phyloP scores from a whole-genome alignment of 35 echinoderm and acorn worm species.

The Chiridota heheva region DNA sequence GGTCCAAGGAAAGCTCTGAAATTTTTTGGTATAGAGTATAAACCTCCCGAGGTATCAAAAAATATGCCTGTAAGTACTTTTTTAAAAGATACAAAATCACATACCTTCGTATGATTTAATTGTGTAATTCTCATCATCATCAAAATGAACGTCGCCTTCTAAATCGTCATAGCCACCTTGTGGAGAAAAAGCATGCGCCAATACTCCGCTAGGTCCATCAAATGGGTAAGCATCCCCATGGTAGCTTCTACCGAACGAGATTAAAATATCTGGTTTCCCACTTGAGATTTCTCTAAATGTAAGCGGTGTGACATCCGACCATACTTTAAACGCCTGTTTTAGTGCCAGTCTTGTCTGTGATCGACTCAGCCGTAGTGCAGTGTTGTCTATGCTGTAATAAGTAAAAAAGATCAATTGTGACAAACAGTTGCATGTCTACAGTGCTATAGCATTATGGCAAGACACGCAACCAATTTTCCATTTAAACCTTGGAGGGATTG shows the following conservation, averaged over 20 bases:
- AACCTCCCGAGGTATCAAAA: too few relatives aligned
- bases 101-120: constrained; percentile 38
- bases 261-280: constrained; percentile 65
- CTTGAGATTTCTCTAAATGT: constrained; percentile 50
- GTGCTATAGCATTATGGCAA: too few relatives aligned
- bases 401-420: not conserved
- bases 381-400: constrained; percentile 59
- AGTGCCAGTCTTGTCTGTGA: constrained; percentile 30
- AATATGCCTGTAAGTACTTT: too few relatives aligned
- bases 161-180: constrained; percentile 44
- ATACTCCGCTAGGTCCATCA: constrained; percentile 64
- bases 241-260: constrained; percentile 51
- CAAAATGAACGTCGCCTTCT: constrained; percentile 92
- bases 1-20: too few relatives aligned
- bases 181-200: constrained; percentile 86
- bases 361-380: constrained; percentile 21
- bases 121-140: constrained; percentile 71
- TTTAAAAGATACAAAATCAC: not conserved
- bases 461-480: too few relatives aligned
- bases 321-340: constrained; percentile 62
- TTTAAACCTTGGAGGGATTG: too few relatives aligned
- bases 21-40: too few relatives aligned
- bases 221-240: constrained; percentile 81
- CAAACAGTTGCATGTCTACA: too few relatives aligned
- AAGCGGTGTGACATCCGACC: constrained; percentile 71